These are phyloP conservation scores for Ibycter americanus DNA, from an alignment of 2,797 vertebrate genomes.

Conservation along the genomic window DNA sequence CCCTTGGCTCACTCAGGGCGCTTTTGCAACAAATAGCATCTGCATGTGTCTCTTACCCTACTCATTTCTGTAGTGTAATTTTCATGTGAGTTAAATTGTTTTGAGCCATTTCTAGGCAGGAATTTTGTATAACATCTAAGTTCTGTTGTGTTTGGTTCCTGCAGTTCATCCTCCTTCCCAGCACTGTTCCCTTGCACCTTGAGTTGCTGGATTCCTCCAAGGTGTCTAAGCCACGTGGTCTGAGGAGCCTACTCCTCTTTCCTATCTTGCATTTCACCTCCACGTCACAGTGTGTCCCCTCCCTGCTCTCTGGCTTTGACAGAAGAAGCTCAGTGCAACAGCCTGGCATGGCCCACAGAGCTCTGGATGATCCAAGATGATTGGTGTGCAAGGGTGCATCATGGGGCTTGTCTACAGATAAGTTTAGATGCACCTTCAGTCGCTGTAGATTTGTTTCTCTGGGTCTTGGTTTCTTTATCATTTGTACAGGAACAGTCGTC, in stretches of 20 bases:
- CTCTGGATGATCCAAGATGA: background rate
- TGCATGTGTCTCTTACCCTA: too few relatives aligned
- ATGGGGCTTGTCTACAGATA: background rate
- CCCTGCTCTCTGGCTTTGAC: background rate
- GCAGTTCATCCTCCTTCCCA: too few relatives aligned
- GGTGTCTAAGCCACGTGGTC: background rate
- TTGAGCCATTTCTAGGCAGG: background rate
- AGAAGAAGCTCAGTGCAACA: background rate
- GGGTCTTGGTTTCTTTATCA: background rate
- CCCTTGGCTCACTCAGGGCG: background rate
- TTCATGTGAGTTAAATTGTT: background rate
- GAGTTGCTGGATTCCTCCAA: background rate
- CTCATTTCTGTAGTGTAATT: background rate
- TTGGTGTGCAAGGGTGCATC: background rate
- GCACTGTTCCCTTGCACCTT: too few relatives aligned
- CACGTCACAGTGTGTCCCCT: accelerated
- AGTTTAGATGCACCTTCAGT: background rate
- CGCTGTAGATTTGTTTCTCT: too few relatives aligned
- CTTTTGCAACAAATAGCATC: background rate
- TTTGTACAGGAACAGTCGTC: background rate
- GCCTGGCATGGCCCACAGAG: background rate
- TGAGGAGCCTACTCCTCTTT: background rate
- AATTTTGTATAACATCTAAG: background rate
- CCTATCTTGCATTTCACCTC: background rate
- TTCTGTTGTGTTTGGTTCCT: background rate